Conservation (phyloP, 2,113 vertebrate genomes). For the Myrmecophaga tridactyla region DNA sequence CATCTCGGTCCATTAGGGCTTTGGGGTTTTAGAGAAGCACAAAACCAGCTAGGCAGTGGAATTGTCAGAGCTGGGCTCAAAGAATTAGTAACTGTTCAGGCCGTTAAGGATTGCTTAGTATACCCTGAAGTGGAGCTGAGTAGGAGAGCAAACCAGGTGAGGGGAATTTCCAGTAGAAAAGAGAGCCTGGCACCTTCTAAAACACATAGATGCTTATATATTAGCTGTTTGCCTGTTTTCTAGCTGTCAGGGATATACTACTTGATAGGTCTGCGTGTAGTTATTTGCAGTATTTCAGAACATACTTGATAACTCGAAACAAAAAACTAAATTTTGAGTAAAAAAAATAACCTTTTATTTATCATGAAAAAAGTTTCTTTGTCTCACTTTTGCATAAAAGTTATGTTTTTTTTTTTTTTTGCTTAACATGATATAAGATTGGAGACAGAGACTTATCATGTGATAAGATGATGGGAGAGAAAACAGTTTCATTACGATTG, state of each 20-base stretch:
- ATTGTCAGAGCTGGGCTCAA: background rate
- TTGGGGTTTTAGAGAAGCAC: background rate
- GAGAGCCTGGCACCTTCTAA: background rate
- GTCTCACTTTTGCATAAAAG: background rate
- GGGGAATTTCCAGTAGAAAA: background rate
- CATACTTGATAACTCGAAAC: background rate
- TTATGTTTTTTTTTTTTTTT: background rate
- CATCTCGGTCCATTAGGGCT: background rate
- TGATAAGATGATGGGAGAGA: background rate
- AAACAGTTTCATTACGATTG: background rate
- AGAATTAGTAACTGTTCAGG: background rate
- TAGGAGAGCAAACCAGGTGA: background rate
- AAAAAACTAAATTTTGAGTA: background rate
- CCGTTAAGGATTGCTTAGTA: background rate
- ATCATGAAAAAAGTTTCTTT: background rate
- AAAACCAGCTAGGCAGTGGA: background rate
- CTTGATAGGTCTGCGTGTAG: background rate
- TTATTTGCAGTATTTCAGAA: background rate
- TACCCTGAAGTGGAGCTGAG: background rate
- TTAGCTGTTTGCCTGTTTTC: background rate
- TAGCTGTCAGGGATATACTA: background rate
- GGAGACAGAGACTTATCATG: background rate
- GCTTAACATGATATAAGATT: background rate
- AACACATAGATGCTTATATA: background rate
- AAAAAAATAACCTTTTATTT: background rate